A percentile compares a stretch with the other conserved stretches of the same genome.
phyloP scores from a whole-genome alignment of 1,140 invertebrate species.

The Telenomus remus region DNA sequence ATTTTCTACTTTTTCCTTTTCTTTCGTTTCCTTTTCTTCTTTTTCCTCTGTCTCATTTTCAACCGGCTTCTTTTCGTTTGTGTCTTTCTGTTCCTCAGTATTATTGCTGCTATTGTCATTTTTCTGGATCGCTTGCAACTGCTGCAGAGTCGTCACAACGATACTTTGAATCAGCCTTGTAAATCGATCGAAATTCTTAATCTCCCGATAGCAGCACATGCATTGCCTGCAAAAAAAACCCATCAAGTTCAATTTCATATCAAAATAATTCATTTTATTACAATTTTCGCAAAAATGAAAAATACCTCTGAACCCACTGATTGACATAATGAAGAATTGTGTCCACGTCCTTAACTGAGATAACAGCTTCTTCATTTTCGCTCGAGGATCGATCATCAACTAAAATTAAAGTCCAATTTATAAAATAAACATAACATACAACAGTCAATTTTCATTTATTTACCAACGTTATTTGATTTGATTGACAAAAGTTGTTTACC shows the following conservation, averaged over 20 bases:
- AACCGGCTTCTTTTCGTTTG: conserved; percentile 63
- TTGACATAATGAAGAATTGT: conserved; percentile 72
- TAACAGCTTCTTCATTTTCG: conserved; percentile 68
- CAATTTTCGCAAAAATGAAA: neutral
- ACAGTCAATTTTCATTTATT: too few species aligned
- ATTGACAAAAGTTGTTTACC: too few species aligned
- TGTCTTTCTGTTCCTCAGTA: neutral
- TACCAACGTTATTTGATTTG: too few species aligned
- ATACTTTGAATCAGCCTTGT: conserved; percentile 90
- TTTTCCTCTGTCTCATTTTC: conserved; percentile 44
- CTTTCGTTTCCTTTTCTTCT: conserved; percentile 60
- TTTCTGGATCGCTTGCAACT: conserved; percentile 83
- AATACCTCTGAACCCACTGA: conserved; percentile 73
- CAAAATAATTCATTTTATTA: too few species aligned
- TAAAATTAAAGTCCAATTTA: too few species aligned
- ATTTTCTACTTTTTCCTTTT: conserved; percentile 53
- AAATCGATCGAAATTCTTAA: conserved; percentile 92
- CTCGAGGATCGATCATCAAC: conserved; percentile 70
- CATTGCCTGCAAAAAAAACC: conserved; percentile 82
- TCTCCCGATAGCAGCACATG: conserved; percentile 93
- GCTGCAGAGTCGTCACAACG: conserved; percentile 83
- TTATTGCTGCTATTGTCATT: conserved; percentile 68
- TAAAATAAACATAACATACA: conserved; percentile 1
- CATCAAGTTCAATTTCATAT: conserved; percentile 17
- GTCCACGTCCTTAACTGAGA: conserved; percentile 70